phyloP scores from a whole-genome alignment of 2,888 invertebrate genomes.

The Melolontha melolontha region DNA sequence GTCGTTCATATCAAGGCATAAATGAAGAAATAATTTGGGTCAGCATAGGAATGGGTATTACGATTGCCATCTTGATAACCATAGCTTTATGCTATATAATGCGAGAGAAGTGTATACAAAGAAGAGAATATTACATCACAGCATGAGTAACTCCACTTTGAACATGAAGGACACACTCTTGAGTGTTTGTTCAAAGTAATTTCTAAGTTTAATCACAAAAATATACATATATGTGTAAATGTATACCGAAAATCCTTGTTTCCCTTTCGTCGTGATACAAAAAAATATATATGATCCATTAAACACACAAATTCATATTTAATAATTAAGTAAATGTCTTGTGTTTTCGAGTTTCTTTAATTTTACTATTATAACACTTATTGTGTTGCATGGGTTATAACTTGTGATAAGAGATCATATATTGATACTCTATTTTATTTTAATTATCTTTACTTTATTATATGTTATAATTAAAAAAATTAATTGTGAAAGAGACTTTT shows the following conservation, averaged over 20 bases:
- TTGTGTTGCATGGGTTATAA: background rate
- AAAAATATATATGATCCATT: too few species aligned
- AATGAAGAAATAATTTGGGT: conserved; percentile 92
- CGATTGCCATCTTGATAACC: conserved; percentile 83
- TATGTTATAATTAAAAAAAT: background rate
- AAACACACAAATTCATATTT: too few species aligned
- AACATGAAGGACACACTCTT: background rate
- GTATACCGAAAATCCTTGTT: too few species aligned
- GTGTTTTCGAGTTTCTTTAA: too few species aligned
- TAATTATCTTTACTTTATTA: background rate
- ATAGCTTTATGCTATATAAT: conserved; percentile 86
- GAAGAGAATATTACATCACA: conserved; percentile 78
- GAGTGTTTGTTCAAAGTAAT: too few species aligned
- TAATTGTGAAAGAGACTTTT: conserved; percentile 36
- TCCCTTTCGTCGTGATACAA: too few species aligned
- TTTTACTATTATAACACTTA: too few species aligned
- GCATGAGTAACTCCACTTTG: conserved; percentile 70
- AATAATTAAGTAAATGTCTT: too few species aligned
- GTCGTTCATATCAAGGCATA: conserved; percentile 84
- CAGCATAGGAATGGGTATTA: conserved; percentile 87
- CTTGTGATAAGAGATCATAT: conserved; percentile 6
- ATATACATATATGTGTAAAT: too few species aligned
- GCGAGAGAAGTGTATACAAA: conserved; percentile 82
- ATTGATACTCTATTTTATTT: conserved; percentile 3
- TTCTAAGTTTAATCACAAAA: too few species aligned